phyloP scores from a whole-genome alignment of 1,140 invertebrate species.

The Ericerus pela region DNA sequence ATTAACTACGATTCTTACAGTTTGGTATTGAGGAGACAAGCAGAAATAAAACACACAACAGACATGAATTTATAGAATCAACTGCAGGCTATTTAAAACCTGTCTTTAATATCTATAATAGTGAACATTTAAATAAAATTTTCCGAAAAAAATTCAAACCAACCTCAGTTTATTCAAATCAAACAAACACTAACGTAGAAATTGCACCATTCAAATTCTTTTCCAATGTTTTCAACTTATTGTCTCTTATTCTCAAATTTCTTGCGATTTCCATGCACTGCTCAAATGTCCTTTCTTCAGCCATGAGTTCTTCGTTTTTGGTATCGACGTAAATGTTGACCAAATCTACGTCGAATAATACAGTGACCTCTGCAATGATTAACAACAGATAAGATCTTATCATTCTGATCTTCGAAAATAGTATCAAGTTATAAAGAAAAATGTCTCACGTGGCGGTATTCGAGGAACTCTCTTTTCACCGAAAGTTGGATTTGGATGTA shows the following conservation, averaged over 20 bases:
- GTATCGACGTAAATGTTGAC: not conserved
- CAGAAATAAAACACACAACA: too few relatives aligned
- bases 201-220: not conserved
- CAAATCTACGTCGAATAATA: not conserved
- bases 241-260: not conserved
- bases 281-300: not conserved
- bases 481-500: conserved; percentile 48
- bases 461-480: conserved; percentile 45
- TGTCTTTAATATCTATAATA: too few relatives aligned
- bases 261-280: not conserved
- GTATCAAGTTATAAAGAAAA: too few relatives aligned
- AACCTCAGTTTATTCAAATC: not conserved
- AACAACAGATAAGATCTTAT: not conserved
- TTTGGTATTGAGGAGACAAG: too few relatives aligned
- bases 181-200: not conserved
- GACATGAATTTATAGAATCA: too few relatives aligned
- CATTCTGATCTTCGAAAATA: too few relatives aligned
- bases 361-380: not conserved
- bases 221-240: not conserved
- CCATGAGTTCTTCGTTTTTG: not conserved
- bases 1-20: too few relatives aligned
- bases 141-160: not conserved
- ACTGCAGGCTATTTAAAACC: too few relatives aligned
- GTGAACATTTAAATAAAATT: too few relatives aligned
- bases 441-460: conserved; percentile 35